Percentiles rank a stretch among this genome's conserved stretches.
phyloP scores from a whole-genome alignment of 2,113 vertebrate genomes.

The Bos indicus region DNA sequence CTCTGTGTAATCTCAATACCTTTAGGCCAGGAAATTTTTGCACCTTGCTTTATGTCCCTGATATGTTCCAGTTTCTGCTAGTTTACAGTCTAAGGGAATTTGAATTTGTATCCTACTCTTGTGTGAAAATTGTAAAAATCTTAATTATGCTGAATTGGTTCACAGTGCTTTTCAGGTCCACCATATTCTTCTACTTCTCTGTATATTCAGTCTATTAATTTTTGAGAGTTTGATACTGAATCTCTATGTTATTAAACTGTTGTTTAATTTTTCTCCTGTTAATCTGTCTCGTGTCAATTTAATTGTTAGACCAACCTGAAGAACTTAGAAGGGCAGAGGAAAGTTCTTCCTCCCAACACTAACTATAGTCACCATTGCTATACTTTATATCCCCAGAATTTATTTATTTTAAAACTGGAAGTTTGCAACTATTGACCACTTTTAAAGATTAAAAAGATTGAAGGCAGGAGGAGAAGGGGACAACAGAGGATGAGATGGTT shows the following conservation, averaged over 20 bases:
- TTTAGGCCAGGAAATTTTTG: not conserved
- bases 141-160: not conserved
- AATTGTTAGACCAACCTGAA: not conserved
- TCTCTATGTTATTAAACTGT: not conserved
- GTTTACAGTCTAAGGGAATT: not conserved
- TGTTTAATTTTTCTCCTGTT: not conserved
- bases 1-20: not conserved
- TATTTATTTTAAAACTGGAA: not conserved
- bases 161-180: not conserved
- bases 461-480: not conserved
- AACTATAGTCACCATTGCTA: not conserved
- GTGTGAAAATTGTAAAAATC: not conserved
- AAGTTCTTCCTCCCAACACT: not conserved
- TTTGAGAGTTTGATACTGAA: not conserved
- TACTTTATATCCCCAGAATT: not conserved
- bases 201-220: not conserved
- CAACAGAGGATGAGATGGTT: too few relatives aligned
- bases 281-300: not conserved
- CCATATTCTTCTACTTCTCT: not conserved
- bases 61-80: not conserved
- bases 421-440: not conserved
- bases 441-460: not conserved
- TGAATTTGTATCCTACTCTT: not conserved
- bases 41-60: not conserved
- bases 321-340: not conserved